phyloP scores from a whole-genome alignment of 2,113 vertebrate species.

The Grammomys dolichurus region DNA sequence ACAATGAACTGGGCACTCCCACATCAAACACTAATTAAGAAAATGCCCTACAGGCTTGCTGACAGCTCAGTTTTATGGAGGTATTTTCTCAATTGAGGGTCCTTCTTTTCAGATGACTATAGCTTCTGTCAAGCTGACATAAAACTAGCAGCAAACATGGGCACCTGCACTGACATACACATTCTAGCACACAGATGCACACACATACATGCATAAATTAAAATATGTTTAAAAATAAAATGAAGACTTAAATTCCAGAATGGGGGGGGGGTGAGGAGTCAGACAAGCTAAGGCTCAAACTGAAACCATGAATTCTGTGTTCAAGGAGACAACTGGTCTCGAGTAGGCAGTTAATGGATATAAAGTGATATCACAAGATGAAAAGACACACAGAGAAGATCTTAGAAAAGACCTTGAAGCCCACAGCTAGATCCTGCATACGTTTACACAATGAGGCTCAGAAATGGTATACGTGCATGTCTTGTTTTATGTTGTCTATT shows the following conservation, averaged over 20 bases:
- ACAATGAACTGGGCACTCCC: not conserved
- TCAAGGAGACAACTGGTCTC: not conserved
- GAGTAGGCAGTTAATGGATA: not conserved
- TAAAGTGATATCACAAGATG: not conserved
- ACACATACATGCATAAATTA: not conserved
- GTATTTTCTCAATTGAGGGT: not conserved
- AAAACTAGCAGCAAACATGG: not conserved
- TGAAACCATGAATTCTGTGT: not conserved
- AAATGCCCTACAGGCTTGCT: not conserved
- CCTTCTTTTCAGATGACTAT: not conserved
- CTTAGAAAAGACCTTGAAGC: slow-evolving; percentile 51
- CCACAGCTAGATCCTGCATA: not conserved
- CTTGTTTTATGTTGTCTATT: slow-evolving; percentile 78
- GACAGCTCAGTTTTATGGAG: not conserved
- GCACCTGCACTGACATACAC: not conserved
- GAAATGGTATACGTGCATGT: not conserved
- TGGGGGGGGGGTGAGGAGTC: fast-evolving
- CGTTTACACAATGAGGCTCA: not conserved
- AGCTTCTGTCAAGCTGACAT: not conserved
- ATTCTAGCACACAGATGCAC: not conserved
- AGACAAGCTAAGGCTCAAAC: not conserved
- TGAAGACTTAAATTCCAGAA: not conserved
- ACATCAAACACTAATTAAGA: not conserved
- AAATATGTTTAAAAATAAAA: not conserved
- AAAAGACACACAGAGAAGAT: not conserved